Evolutionary conservation across 2,797 vertebrate species (phyloP).

Genomic region (Helostoma temminkii): DNA sequence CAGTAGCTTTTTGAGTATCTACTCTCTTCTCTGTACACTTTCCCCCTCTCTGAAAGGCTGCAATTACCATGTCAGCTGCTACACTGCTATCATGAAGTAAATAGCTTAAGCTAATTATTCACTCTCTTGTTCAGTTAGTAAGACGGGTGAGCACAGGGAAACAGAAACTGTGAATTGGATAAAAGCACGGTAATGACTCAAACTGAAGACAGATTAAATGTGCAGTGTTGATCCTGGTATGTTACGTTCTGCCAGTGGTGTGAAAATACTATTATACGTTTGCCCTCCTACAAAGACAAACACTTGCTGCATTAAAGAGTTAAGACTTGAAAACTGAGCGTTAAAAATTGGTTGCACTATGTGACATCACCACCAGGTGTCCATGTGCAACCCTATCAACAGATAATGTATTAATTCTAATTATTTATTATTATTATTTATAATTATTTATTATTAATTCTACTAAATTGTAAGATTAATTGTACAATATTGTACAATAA

Average conservation of each 20-base stretch:
- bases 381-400: too few relatives aligned
- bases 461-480: too few relatives aligned
- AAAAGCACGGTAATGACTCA: constrained; percentile 35
- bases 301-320: not conserved
- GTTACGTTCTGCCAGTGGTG: constrained; percentile 27
- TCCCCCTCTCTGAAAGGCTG: constrained; percentile 67
- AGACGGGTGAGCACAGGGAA: constrained; percentile 12
- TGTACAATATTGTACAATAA: too few relatives aligned
- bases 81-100: constrained; percentile 65
- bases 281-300: constrained; percentile 7
- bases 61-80: constrained; percentile 78
- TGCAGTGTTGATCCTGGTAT: constrained; percentile 39
- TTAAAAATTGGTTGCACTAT: not conserved
- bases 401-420: too few relatives aligned
- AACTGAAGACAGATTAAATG: constrained; percentile 32
- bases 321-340: not conserved
- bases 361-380: not conserved
- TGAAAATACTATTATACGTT: constrained; percentile 43
- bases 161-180: constrained; percentile 44
- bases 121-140: constrained; percentile 56
- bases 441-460: too few relatives aligned
- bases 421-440: too few relatives aligned
- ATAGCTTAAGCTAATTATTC: constrained; percentile 74
- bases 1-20: constrained; percentile 65
- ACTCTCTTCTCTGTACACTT: constrained; percentile 49